Percentiles rank a stretch among this genome's conserved stretches.
These are phyloP conservation scores for Ips nitidus DNA, from an alignment of 1,140 invertebrate species.

Conservation along the genomic window DNA sequence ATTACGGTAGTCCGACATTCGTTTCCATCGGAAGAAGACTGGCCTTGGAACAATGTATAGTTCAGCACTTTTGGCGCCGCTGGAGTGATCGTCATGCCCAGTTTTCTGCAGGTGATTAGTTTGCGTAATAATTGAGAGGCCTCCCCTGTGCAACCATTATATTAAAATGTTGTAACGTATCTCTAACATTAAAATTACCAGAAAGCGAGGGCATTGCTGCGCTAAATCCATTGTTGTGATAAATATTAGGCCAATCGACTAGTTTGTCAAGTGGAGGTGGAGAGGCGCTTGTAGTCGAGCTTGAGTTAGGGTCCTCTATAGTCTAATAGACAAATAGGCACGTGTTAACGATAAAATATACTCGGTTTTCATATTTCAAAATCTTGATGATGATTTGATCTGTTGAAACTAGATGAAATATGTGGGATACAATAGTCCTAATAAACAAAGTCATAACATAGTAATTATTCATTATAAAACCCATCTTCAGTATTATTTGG, in stretches of 20 bases:
- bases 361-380: not conserved
- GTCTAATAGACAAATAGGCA: conserved; percentile 39
- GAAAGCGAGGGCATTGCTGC: conserved; percentile 34
- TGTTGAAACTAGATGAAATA: too few species aligned
- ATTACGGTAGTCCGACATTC: conserved; percentile 21
- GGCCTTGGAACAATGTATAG: conserved; percentile 34
- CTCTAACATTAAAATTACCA: conserved; percentile 10
- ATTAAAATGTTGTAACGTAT: not conserved
- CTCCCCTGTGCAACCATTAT: conserved; percentile 55
- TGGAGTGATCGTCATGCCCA: conserved; percentile 62
- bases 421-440: too few species aligned
- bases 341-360: not conserved
- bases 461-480: too few species aligned
- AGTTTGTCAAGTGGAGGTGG: conserved; percentile 37
- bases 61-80: conserved; percentile 52
- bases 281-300: conserved; percentile 45
- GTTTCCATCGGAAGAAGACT: conserved; percentile 8
- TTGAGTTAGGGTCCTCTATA: conserved; percentile 49
- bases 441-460: too few species aligned
- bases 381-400: not conserved
- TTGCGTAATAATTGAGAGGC: conserved; percentile 71
- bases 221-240: conserved; percentile 44
- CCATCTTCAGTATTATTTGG: too few species aligned
- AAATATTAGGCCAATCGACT: conserved; percentile 43
- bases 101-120: conserved; percentile 71